Evolutionary conservation across 1,140 invertebrate genomes (phyloP), one percentile per base, ranked within the genome.

Genomic region (Trialeurodes vaporariorum): DNA sequence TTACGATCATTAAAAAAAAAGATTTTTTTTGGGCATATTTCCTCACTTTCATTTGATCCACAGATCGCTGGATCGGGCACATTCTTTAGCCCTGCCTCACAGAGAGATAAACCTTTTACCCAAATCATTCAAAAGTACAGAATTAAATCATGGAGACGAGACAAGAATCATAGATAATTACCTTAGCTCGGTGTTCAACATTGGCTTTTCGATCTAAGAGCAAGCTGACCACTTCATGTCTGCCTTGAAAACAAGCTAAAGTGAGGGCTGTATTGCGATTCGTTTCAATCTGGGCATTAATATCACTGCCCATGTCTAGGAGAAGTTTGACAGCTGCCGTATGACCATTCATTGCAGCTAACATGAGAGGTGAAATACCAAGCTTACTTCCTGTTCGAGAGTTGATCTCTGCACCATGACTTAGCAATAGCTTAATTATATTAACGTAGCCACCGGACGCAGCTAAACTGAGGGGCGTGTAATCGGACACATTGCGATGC

Each of bases 311-410:
- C 87, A 94, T 96, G 77, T 99, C 96, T 63, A 99, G 80, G 22
- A 99, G 82, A 63, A 99, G 80, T 75, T 90, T 89, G 17, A 93
- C 91, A 63, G 91, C 91, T 66, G 89, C 88, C 26, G 93, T 94
- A 80, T 99, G 97, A 0, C 97, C 97, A 85, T 99, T 99, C 97
- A 99, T 99, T 9, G 98, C 95, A 24, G 98, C 96, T 72, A 99
- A 79, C 98, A 99, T 99, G 24, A 99, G 82, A 1, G 98, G 98
- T 0, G 96, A 98, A 73, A 99, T 99, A 62, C 96, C 96, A 58
- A 98, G 81, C 79, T 98, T 98, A 63, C 92, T 96, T 27, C 94
- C 94, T 61, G 94, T 98, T 71, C 95, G 87, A 2, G 96, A 98
- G 81, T 99, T 99, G 69, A 99, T 99, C 81, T 99, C 98, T 60